Conservation (phyloP, 2,797 vertebrate species). For the Distichodus sexfasciatus region DNA sequence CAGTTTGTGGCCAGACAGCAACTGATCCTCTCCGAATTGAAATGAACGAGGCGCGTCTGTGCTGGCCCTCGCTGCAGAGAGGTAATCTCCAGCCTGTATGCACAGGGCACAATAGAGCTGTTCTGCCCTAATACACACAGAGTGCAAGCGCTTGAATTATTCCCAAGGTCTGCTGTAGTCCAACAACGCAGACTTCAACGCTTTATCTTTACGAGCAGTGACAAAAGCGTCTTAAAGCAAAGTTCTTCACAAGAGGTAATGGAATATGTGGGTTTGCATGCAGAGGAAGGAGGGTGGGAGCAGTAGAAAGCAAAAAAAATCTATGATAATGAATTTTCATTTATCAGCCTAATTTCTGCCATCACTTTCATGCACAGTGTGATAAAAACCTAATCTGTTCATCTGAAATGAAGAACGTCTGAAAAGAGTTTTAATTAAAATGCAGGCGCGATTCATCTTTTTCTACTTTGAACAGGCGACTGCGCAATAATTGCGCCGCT, state of each 20-base stretch:
- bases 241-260: not conserved
- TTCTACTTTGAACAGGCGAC: not conserved
- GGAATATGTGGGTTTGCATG: not conserved
- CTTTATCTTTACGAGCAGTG: not conserved
- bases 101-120: not conserved
- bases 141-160: slow-evolving; percentile 12
- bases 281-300: not conserved
- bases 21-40: slow-evolving; percentile 17
- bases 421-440: not conserved
- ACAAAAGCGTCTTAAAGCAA: not conserved
- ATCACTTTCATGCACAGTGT: not conserved
- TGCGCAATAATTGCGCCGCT: not conserved
- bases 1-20: slow-evolving; percentile 8
- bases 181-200: not conserved
- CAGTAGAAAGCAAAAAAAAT: not conserved
- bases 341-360: not conserved
- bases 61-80: not conserved
- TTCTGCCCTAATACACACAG: not conserved
- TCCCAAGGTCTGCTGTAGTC: not conserved
- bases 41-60: slow-evolving; percentile 13
- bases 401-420: not conserved
- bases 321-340: not conserved
- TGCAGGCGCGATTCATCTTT: not conserved
- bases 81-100: slow-evolving; percentile 7
- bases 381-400: slow-evolving; percentile 1